Conservation (phyloP, 1,140 invertebrate genomes). For the Rhynchophorus ferrugineus region DNA sequence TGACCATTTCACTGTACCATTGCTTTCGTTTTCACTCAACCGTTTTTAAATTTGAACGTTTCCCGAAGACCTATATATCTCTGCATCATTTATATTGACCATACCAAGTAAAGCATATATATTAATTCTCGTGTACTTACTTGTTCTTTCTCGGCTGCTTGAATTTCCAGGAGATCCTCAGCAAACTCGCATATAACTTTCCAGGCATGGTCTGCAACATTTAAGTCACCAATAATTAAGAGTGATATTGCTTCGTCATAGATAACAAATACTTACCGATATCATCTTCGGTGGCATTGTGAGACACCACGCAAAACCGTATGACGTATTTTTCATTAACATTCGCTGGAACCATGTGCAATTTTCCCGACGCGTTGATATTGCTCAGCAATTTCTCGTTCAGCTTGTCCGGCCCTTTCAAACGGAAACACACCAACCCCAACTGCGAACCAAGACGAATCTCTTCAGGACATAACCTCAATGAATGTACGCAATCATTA, state of each 20-base stretch:
- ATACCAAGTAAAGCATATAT: too few species aligned
- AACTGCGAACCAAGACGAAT: slow-evolving; percentile 47
- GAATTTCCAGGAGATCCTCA: slow-evolving; percentile 66
- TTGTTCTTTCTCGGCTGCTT: slow-evolving; percentile 51
- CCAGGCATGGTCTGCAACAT: slow-evolving; percentile 74
- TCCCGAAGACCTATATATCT: too few species aligned
- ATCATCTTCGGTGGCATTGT: slow-evolving; percentile 81
- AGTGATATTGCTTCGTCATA: too few species aligned
- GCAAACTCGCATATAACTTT: slow-evolving; percentile 79
- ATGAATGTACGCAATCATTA: slow-evolving; percentile 42
- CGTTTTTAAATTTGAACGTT: too few species aligned
- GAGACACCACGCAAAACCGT: slow-evolving; percentile 89
- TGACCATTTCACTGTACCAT: too few species aligned
- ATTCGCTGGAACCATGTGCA: slow-evolving; percentile 95
- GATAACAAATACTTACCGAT: slow-evolving; percentile 69
- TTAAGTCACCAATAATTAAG: not conserved
- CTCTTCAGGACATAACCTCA: not conserved
- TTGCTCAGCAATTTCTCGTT: slow-evolving; percentile 90
- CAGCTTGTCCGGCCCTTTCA: slow-evolving; percentile 78
- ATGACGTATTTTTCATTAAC: slow-evolving; percentile 89
- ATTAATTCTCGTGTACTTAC: too few species aligned
- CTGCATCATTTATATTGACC: too few species aligned
- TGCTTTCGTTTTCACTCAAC: too few species aligned
- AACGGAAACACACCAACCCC: slow-evolving; percentile 76
- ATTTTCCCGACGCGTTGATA: slow-evolving; percentile 92